Evolutionary conservation across 2,113 vertebrate species (phyloP), one percentile per base, ranked within the genome.

Genomic region (Phaetusa simplex): DNA sequence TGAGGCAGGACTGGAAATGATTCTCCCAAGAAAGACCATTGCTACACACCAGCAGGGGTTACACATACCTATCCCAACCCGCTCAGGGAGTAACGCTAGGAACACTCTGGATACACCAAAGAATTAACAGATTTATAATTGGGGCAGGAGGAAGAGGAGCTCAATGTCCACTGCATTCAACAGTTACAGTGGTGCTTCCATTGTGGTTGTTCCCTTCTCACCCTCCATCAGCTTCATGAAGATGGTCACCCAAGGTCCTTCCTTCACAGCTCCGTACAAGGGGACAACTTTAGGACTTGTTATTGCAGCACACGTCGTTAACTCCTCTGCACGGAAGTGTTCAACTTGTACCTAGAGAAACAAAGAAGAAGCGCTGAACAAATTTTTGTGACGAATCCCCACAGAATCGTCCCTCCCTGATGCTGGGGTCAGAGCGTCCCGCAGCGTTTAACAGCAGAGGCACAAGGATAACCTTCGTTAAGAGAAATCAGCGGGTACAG

Each of bases 171-270:
- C n/a, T n/a, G 74, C 20, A 3, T 22, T 34, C 76, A 81, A 16
- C 27, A 36, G 74, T 14, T 47, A 16, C 78, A 81, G 9, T 1
- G 36, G 34, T 43, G 49, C n/a, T 42, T 19, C 34, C 85, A 34
- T 0, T 49, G 70, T 2, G 18, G 21, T 32, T 88, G 86, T 43
- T 38, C 87, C 88, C 47, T 62, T 30, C 97, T 98, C 97, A 99
- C 99, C 99, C 95, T 98, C 98, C 94, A 99, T 99, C 42, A 98
- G 98, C 82, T 99, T 99, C 99, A 99, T 99, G 94, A 99, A 98
- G 86, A 99, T 98, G 76, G 99, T 97, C 12, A 99, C 96, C 95
- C 98, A 98, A 4, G 97, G 98, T 8, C 99, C 99, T 91, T 99
- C 99, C 94, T 99, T 98, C 97, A 99, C 98, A 14, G 99, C 99